Evolutionary conservation across 2,888 invertebrate species (phyloP), one percentile per base, ranked within the genome.

Genomic region (Synergus umbraculus): DNA sequence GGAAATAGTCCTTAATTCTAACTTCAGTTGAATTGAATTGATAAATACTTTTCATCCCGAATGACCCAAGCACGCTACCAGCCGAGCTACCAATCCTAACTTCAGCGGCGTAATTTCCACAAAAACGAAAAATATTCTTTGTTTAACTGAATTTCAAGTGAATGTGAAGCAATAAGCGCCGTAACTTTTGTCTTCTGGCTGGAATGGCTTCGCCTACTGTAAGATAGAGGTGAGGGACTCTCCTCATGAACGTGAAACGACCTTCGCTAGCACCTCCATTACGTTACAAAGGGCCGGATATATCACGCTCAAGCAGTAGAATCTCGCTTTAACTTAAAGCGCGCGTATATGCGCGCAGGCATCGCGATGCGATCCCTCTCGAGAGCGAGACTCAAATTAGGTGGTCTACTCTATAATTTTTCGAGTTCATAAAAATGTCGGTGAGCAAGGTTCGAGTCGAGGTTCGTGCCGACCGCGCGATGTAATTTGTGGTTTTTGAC

Each of bases 391-490:
- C 82, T 83, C 82, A 81, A 84, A 82, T 83, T 83, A 83, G 84
- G 82, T 82, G 84, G 84, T 80, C 84, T 84, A 83, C 83, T 83
- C 83, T 84, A 83, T 84, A 84, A 84, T 84, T 84, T 83, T 83
- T 83, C 82, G 83, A 82, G 84, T 83, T 84, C 81, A 84, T 84
- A 84, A 84, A 84, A 84, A 84, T 84, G 84, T 84, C 81, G 84
- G 79, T 81, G 77, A 84, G 82, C 80, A 82, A 80, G 84, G 78
- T 82, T 80, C 80, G 83, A 77, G 81, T 80, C 76, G 83, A 77
- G 65, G 43, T 80, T 84, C 82, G 80, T 83, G 83, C 83, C 79
- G 77, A 79, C 78, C 80, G 80, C 81, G 82, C 83, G 81, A 84
- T 83, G 84, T 84, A 84, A 84, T 83, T 85, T 83, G 84, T 83